Conservation (phyloP, 2,113 vertebrate species). For the Platysternon megacephalum region DNA sequence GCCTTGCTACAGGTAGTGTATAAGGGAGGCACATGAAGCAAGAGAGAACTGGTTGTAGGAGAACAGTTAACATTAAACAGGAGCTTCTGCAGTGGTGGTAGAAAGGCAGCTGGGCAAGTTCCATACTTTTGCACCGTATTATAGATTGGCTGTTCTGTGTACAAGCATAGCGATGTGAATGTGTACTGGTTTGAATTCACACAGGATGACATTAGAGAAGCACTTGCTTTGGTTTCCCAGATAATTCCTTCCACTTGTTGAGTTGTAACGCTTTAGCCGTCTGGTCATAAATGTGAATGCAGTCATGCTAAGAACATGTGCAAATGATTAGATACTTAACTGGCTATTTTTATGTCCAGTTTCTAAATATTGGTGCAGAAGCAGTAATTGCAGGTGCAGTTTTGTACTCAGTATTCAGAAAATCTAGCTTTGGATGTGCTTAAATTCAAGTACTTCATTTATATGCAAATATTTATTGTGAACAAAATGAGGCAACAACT, state of each 20-base stretch:
- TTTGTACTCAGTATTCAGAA: neutral
- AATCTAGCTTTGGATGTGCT: fast-evolving
- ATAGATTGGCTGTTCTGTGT: neutral
- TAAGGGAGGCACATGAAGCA: neutral
- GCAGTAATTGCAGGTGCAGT: neutral
- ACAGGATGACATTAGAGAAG: neutral
- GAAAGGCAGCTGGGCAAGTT: neutral
- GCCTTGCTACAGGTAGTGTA: neutral
- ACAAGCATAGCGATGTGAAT: neutral
- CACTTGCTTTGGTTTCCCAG: neutral
- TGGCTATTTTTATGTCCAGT: neutral
- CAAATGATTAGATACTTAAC: neutral
- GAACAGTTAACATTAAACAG: neutral
- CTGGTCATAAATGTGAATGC: neutral
- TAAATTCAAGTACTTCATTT: fast-evolving
- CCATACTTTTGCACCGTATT: neutral
- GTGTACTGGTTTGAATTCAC: fast-evolving
- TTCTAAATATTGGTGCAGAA: neutral
- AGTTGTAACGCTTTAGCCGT: neutral
- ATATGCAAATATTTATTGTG: no score
- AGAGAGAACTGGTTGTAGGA: neutral
- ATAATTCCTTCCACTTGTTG: neutral
- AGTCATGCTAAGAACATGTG: neutral
- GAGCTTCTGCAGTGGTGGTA: neutral
- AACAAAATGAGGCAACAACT: neutral